phyloP scores from a whole-genome alignment of 37 sponge, comb jelly and placozoan species.

The Eunapius fragilis region DNA sequence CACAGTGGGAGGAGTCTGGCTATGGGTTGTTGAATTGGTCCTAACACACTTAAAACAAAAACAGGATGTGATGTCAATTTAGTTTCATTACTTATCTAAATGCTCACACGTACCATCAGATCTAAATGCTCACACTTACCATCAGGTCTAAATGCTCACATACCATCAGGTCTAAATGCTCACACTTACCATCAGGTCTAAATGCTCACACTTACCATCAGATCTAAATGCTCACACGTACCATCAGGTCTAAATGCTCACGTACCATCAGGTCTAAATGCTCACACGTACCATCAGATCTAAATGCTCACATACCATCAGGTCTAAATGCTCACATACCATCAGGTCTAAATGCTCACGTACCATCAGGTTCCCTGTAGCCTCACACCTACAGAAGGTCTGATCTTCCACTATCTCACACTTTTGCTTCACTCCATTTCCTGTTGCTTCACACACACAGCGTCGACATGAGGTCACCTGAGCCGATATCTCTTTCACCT shows the following conservation, averaged over 20 bases:
- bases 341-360: neutral
- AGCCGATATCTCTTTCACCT: constrained; percentile 34
- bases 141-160: too few species aligned
- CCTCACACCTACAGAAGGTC: constrained; percentile 41
- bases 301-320: neutral
- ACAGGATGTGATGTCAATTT: neutral
- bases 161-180: neutral
- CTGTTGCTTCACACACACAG: constrained; percentile 22
- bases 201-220: neutral
- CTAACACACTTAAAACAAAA: neutral
- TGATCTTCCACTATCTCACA: constrained; percentile 24
- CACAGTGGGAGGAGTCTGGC: too few species aligned
- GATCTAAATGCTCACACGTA: neutral
- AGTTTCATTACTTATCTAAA: neutral
- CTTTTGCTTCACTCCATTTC: neutral
- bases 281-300: neutral
- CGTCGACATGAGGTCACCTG: constrained; percentile 23
- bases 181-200: neutral
- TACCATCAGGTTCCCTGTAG: neutral
- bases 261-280: too few species aligned
- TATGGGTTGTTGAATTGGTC: neutral
- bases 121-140: neutral
- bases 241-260: neutral
- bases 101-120: neutral
- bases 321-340: too few species aligned